Percentiles rank a stretch among this genome's conserved stretches.
phyloP scores from a whole-genome alignment of 2,113 vertebrate genomes.

The Anser brachyrhynchus region DNA sequence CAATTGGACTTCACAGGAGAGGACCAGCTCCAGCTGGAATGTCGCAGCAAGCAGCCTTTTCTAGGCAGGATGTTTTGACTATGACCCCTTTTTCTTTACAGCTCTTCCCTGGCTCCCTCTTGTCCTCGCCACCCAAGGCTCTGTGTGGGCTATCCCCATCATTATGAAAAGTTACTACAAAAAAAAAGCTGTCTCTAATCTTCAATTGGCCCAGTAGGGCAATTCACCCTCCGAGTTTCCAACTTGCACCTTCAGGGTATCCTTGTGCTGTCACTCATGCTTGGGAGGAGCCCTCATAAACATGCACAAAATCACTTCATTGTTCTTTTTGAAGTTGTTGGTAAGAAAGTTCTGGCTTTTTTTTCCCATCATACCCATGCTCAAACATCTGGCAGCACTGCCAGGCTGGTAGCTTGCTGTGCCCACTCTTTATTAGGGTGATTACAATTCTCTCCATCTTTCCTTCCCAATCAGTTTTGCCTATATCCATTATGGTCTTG shows the following conservation, averaged over 20 bases:
- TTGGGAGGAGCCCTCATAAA: constrained; percentile 5
- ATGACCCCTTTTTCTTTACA: neutral
- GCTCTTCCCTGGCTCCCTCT: neutral
- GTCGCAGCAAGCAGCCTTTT: neutral
- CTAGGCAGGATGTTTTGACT: neutral
- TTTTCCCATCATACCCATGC: neutral
- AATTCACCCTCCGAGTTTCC: neutral
- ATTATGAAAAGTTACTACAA: neutral
- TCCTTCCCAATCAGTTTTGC: neutral
- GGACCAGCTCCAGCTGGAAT: neutral
- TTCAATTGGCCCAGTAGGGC: neutral
- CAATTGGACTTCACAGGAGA: neutral
- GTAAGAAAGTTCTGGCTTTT: neutral
- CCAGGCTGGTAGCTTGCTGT: neutral
- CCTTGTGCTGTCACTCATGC: neutral
- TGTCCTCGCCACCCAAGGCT: neutral
- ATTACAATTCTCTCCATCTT: neutral
- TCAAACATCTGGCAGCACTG: neutral
- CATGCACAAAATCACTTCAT: neutral
- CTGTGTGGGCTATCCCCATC: neutral
- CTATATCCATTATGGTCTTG: neutral
- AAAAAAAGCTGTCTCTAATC: neutral
- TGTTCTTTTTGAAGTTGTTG: neutral
- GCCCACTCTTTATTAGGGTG: neutral
- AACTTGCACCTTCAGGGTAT: neutral